These are phyloP conservation scores for Glomeris maerens DNA, from an alignment of 1,140 invertebrate species.

Conservation along the genomic window DNA sequence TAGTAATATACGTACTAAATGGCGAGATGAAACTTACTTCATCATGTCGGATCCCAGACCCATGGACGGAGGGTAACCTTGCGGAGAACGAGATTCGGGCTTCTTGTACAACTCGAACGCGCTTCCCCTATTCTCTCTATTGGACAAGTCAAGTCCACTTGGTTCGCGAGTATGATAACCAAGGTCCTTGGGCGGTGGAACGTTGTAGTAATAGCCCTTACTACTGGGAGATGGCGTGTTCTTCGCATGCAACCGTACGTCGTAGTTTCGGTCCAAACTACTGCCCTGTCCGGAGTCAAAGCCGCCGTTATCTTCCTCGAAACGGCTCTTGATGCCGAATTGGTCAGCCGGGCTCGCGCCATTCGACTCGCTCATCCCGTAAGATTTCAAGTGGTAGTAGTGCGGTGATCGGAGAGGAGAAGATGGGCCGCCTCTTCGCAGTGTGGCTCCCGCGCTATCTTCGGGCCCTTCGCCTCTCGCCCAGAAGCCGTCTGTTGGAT, in stretches of 20 bases:
- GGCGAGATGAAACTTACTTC: too few species aligned
- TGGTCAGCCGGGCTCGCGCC: too few species aligned
- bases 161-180: constrained; percentile 37
- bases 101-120: constrained; percentile 90
- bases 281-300: constrained; percentile 37
- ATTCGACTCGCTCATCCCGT: too few species aligned
- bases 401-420: too few species aligned
- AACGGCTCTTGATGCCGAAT: constrained; percentile 17
- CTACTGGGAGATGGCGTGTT: constrained; percentile 3
- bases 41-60: not conserved
- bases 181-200: constrained; percentile 35
- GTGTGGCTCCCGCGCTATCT: not conserved
- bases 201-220: constrained; percentile 44
- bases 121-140: constrained; percentile 78
- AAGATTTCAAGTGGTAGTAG: too few species aligned
- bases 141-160: constrained; percentile 52
- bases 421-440: not conserved
- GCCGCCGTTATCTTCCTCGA: constrained; percentile 24
- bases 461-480: not conserved
- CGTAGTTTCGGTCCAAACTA: constrained; percentile 33
- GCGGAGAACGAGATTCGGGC: constrained; percentile 36
- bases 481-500: constrained; percentile 15
- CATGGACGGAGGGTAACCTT: not conserved
- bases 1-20: too few species aligned
- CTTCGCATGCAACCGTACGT: constrained; percentile 12